Percentiles rank a stretch among this genome's conserved stretches.
Conservation (phyloP, 2,797 vertebrate genomes). For the Muscicapa striata region DNA sequence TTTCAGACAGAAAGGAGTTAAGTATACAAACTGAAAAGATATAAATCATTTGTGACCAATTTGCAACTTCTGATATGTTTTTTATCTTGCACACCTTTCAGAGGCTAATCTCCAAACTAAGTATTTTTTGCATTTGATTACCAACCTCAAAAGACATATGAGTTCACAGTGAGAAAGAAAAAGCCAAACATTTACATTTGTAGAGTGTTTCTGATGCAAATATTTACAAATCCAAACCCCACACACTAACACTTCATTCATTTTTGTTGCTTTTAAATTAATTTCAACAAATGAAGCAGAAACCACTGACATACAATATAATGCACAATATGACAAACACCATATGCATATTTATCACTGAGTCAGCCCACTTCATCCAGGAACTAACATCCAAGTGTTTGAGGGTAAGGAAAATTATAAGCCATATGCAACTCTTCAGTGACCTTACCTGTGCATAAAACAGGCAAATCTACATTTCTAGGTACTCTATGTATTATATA, state of each 20-base stretch:
- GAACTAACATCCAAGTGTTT: neutral
- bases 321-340: neutral
- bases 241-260: neutral
- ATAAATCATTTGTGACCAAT: neutral
- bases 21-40: neutral
- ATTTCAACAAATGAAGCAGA: neutral
- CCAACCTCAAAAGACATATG: neutral
- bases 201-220: neutral
- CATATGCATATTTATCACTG: neutral
- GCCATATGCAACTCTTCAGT: neutral
- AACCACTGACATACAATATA: neutral
- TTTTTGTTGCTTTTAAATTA: neutral
- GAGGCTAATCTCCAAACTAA: neutral
- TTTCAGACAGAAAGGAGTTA: neutral
- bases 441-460: neutral
- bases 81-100: neutral
- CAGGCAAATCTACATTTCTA: slow-evolving; percentile 30
- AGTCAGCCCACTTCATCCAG: neutral
- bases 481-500: neutral
- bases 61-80: neutral
- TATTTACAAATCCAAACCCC: neutral
- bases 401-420: neutral
- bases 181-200: neutral
- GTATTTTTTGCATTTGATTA: neutral
- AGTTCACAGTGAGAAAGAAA: neutral